These are phyloP conservation scores for Pteria penguin DNA, from an alignment of 2,888 invertebrate species.

Conservation along the genomic window DNA sequence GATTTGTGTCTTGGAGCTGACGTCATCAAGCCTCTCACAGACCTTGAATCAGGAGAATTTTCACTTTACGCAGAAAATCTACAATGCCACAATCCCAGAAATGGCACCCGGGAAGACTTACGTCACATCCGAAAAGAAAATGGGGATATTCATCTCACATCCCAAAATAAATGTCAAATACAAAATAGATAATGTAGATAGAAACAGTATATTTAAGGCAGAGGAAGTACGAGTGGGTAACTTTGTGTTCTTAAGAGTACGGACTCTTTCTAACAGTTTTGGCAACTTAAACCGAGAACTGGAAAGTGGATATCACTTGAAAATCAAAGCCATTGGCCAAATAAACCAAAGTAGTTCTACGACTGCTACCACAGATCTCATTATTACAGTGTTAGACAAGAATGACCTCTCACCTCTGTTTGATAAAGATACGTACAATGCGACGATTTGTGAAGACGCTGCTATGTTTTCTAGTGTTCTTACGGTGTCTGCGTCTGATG, in stretches of 20 bases:
- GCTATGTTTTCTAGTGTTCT: constrained; percentile 90
- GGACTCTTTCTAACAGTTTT: constrained; percentile 92
- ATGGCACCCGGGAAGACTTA: constrained; percentile 87
- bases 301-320: constrained; percentile 89
- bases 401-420: constrained; percentile 95
- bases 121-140: constrained; percentile 85
- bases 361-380: constrained; percentile 81
- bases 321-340: constrained; percentile 86
- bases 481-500: constrained; percentile 90
- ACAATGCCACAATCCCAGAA: constrained; percentile 76
- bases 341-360: constrained; percentile 69
- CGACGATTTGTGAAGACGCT: constrained; percentile 92
- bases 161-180: constrained; percentile 84
- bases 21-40: constrained; percentile 1
- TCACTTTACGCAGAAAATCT: constrained; percentile 71
- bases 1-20: neutral
- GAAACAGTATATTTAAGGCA: constrained; percentile 93
- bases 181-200: constrained; percentile 92
- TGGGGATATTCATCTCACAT: constrained; percentile 86
- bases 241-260: constrained; percentile 94
- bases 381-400: constrained; percentile 79
- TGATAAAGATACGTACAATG: constrained; percentile 92
- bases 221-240: constrained; percentile 94
- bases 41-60: constrained; percentile 45
- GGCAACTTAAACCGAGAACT: constrained; percentile 96